phyloP scores from a whole-genome alignment of 2,888 invertebrate genomes.

The Deilephila elpenor region DNA sequence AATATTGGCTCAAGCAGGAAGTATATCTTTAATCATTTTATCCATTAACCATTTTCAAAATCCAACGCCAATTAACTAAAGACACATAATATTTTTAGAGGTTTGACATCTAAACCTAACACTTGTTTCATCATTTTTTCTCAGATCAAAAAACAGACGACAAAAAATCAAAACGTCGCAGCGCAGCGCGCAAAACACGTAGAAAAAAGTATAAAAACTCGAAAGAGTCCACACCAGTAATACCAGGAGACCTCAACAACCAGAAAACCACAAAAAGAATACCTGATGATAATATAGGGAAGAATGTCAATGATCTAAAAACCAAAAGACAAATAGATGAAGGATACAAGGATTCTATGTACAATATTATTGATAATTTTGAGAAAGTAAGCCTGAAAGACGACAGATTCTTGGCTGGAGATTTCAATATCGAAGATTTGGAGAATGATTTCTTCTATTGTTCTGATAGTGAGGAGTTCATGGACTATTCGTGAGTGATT shows the following conservation, averaged over 20 bases:
- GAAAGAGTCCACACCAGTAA: neutral
- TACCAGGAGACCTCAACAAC: conserved; percentile 51
- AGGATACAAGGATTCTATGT: conserved; percentile 51
- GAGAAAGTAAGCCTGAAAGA: conserved; percentile 74
- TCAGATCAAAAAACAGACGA: conserved; percentile 48
- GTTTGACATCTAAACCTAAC: no score
- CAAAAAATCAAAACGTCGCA: conserved; percentile 66
- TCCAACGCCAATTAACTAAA: no score
- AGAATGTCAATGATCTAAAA: conserved; percentile 71
- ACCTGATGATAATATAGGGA: conserved; percentile 63
- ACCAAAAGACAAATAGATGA: conserved; percentile 39
- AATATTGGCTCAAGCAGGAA: no score
- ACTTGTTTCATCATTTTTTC: neutral
- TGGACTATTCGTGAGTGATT: conserved; percentile 68
- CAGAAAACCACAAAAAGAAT: conserved; percentile 50
- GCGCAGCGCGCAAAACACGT: conserved; percentile 67
- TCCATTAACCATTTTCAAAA: no score
- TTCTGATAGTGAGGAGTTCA: conserved; percentile 66
- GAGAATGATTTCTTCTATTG: conserved; percentile 69
- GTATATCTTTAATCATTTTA: no score
- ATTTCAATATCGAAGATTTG: conserved; percentile 66
- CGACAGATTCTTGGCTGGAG: conserved; percentile 70
- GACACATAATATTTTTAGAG: no score
- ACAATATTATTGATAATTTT: conserved; percentile 71
- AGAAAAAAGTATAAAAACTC: conserved; percentile 69